Conservation (phyloP, 1,140 invertebrate genomes). For the Macrobrachium rosenbergii region DNA sequence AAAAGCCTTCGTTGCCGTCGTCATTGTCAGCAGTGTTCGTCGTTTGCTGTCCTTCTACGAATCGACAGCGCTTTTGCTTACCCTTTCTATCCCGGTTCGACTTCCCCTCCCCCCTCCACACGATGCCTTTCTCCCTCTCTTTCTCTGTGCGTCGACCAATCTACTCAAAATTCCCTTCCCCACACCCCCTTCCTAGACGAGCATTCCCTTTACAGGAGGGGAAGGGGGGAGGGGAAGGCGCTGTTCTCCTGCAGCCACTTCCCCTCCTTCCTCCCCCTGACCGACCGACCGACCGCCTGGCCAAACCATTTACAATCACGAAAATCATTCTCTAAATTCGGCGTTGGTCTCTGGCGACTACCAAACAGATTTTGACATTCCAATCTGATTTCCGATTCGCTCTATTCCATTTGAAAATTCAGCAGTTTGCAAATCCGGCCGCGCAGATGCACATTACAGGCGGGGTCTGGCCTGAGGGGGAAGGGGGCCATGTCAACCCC, state of each 20-base stretch:
- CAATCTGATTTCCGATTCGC: conserved; percentile 63
- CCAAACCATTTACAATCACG: conserved; percentile 48
- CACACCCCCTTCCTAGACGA: not conserved
- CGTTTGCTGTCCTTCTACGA: too few relatives aligned
- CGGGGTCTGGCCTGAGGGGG: conserved; percentile 22
- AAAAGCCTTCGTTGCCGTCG: too few relatives aligned
- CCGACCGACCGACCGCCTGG: too few relatives aligned
- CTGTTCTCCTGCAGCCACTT: too few relatives aligned
- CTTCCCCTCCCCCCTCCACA: not conserved
- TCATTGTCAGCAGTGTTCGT: too few relatives aligned
- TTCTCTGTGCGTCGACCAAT: conserved; percentile 13
- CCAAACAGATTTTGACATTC: conserved; percentile 59
- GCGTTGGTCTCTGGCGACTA: conserved; percentile 41
- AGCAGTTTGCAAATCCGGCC: conserved; percentile 59
- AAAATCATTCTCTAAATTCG: conserved; percentile 58
- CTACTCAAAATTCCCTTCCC: conserved; percentile 54
- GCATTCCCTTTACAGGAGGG: too few relatives aligned
- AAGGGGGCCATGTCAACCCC: conserved; percentile 29
- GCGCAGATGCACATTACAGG: conserved; percentile 59
- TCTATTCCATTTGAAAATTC: conserved; percentile 62
- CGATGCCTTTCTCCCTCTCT: conserved; percentile 14
- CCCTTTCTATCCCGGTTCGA: not conserved
- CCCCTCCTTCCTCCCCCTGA: too few relatives aligned
- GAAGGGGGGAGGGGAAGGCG: too few relatives aligned
- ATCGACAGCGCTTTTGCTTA: not conserved